Evolutionary conservation across 1,140 invertebrate genomes (phyloP).

Genomic region (Drosophila tristis): DNA sequence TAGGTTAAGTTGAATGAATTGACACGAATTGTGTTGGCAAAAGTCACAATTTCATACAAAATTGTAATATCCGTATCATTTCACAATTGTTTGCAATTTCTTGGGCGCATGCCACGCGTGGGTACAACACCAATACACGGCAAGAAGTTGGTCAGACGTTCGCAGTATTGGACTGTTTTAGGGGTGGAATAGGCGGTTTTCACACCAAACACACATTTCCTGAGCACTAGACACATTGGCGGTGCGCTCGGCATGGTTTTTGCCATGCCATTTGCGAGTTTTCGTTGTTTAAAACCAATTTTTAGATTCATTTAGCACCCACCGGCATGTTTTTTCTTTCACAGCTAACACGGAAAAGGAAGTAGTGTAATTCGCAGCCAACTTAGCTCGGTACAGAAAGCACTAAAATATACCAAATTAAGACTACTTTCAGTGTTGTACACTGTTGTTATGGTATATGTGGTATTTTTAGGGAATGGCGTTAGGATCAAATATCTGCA

Average conservation of each 20-base stretch:
- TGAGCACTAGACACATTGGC: conserved; percentile 22
- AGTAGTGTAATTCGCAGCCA: conserved; percentile 76
- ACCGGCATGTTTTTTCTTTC: conserved; percentile 85
- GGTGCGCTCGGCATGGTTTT: conserved; percentile 24
- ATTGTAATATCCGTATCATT: conserved; percentile 22
- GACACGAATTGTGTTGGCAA: neutral
- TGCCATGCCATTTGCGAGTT: conserved; percentile 22
- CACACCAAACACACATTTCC: conserved; percentile 20
- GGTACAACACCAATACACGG: conserved; percentile 35
- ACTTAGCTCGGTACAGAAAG: conserved; percentile 53
- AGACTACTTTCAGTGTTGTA: neutral
- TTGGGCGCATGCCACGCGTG: conserved; percentile 57
- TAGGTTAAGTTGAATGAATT: conserved; percentile 51
- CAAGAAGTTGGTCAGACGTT: conserved; percentile 14
- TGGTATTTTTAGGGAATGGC: too few relatives aligned
- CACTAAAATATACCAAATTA: conserved; percentile 32
- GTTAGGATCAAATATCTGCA: too few relatives aligned
- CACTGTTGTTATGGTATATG: too few relatives aligned
- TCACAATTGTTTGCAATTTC: conserved; percentile 63
- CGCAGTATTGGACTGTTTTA: conserved; percentile 26
- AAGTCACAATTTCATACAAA: neutral
- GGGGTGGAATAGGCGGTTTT: neutral
- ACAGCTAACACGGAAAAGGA: conserved; percentile 84
- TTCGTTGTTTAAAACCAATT: conserved; percentile 62
- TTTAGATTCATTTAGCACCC: conserved; percentile 73